Evolutionary conservation across 2,113 vertebrate genomes (phyloP), one percentile per base, ranked within the genome.

Genomic region (Candoia aspera): DNA sequence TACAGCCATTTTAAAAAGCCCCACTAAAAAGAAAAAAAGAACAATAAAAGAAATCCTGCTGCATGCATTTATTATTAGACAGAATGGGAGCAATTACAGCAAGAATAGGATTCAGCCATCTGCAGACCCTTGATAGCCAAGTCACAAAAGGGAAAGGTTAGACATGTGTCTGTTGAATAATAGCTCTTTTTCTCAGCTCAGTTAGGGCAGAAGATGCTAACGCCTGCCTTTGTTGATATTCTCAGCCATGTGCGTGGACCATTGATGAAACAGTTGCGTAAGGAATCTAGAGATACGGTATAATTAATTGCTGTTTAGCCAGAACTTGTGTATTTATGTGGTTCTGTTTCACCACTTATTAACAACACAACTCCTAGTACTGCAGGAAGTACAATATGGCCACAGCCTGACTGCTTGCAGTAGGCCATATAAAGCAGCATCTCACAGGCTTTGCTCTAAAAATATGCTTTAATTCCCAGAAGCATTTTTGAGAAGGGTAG

Each of bases 71-170:
- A 94, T 97, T 97, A 96, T 96, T 96, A 95, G 94, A 93, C 88
- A 62, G 90, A 96, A 96, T 94, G 94, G 95, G 94, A 96, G 94
- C 96, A 96, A 97, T 97, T 97, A 96, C 90, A 94, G 91, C 93
- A 95, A 96, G 96, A 96, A 97, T 96, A 89, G 96, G 94, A 96
- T 95, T 90, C 93, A 94, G 86, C 96, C 84, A 97, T 96, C 97
- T 97, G 97, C 95, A 95, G 93, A 92, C 90, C 95, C 93, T 94
- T 96, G 97, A 97, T 97, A 97, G 96, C 91, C 95, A 94, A 93
- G 91, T 90, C 92, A 96, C 95, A 96, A 97, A 97, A 95, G 89
- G 88, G 91, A 92, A 96, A 83, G 95, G 96, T 95, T 94, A 96
- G 95, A 94, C 93, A 94, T 96, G 95, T 85, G 89, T 94, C 92